Base-by-base conservation (phyloP, 92 coral and sea anemone genomes). In the Phenganax marumi region DNA sequence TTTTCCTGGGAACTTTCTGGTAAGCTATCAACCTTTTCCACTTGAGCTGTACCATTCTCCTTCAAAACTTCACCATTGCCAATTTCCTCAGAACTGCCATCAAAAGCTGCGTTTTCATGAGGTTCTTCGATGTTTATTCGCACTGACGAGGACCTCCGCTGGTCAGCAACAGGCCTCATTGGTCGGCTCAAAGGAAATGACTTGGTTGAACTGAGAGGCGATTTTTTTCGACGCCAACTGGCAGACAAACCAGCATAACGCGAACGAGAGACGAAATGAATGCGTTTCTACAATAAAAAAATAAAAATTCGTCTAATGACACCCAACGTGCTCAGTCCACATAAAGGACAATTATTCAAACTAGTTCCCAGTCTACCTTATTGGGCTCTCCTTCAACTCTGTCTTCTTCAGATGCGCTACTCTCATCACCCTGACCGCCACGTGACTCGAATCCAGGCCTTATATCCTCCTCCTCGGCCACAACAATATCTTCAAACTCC, bases 401-500 rank as follows among this genome's bases (percentile, higher is more conserved):
- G 5, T 76, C 69, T 3, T 26, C 68, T 14, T 76, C 19, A 23
- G 23, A 24, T 55, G 79, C 0, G 3, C 19, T 7, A 13, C 21
- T 54, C 12, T 51, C 23, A 12, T 0, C 10, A 54, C 49, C 57
- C 1, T 50, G 12, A 0, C 50, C 8, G 26, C 24, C 68, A 48
- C 10, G 62, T 25, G 48, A 57, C 10, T 23, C 80, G 47, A 3
- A 66, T 22, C 52, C 68, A 25, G 62, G 61, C 8, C 11, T 1
- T 9, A 78, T 16, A 33, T 33, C 43, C 23, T 78, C 83, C 11
- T 61, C 53, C 66, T 78, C 83, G 65, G 50, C 83, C 62, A 52
- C 46, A 21, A 78, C 83, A 47, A 78, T 46, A 25, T 78, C 83
- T 66, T 78, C 83, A 78, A 78, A 78, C 73, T 78, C 83, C 46